A percentile compares a stretch with the other conserved stretches of the same genome.
Evolutionary conservation across 2,113 vertebrate genomes (phyloP).

Genomic region (Melanocharis versteri): DNA sequence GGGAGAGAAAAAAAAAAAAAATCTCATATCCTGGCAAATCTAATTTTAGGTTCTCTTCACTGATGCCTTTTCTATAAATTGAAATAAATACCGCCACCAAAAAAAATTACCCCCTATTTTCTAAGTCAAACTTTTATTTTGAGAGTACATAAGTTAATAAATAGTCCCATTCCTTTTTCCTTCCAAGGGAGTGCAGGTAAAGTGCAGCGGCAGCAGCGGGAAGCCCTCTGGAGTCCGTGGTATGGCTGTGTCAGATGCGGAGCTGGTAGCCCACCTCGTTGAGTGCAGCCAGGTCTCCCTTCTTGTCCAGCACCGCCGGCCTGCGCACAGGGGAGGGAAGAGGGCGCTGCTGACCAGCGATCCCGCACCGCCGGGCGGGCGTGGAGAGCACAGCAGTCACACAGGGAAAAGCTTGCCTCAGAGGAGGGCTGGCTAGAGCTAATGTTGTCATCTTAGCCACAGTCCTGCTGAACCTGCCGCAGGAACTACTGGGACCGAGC

Average conservation of each 20-base stretch:
- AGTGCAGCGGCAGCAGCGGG: conserved; percentile 70
- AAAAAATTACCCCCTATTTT: neutral
- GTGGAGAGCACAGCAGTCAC: neutral
- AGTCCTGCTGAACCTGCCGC: neutral
- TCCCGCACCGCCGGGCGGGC: accelerated
- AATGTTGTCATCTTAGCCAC: neutral
- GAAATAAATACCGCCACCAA: conserved; percentile 39
- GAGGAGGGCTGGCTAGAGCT: neutral
- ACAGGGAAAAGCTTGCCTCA: neutral
- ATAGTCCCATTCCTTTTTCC: conserved; percentile 43
- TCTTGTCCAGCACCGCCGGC: conserved; percentile 85
- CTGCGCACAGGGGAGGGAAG: conserved; percentile 59
- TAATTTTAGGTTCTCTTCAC: neutral
- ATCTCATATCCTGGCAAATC: neutral
- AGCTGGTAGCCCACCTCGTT: conserved; percentile 93
- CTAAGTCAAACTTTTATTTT: conserved; percentile 49
- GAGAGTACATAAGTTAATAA: conserved; percentile 39
- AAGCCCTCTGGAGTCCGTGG: neutral
- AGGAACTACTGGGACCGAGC: accelerated
- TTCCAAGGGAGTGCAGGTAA: conserved; percentile 53
- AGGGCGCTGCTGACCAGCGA: neutral
- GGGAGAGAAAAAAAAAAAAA: neutral
- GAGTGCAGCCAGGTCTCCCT: conserved; percentile 84
- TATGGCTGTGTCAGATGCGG: conserved; percentile 79
- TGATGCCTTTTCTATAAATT: neutral